Evolutionary conservation across 2,113 vertebrate genomes (phyloP).

Genomic region (Grus americana): DNA sequence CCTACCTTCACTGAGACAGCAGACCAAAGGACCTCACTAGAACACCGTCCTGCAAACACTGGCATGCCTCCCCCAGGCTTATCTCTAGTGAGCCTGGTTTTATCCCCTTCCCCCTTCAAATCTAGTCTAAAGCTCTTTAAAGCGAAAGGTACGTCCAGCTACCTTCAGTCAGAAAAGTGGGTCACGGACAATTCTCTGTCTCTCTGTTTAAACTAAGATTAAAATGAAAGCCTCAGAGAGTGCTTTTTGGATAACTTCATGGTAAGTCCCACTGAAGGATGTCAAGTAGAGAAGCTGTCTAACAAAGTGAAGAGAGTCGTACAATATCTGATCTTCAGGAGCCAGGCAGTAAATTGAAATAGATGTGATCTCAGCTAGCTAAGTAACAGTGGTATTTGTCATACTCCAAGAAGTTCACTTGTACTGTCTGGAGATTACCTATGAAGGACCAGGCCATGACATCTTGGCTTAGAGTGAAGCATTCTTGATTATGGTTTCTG

Average conservation of each 20-base stretch:
- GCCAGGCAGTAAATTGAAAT: constrained; percentile 17
- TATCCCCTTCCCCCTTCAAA: too few relatives aligned
- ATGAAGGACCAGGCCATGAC: not conserved
- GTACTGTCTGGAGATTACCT: not conserved
- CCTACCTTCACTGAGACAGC: too few relatives aligned
- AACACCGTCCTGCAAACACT: too few relatives aligned
- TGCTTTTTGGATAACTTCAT: not conserved
- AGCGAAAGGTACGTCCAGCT: not conserved
- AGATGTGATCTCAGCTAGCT: not conserved
- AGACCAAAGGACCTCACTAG: too few relatives aligned
- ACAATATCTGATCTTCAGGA: not conserved
- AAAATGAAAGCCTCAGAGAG: not conserved
- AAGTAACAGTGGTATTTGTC: constrained; percentile 30
- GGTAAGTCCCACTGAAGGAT: not conserved
- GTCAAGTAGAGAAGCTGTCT: not conserved
- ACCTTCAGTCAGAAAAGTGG: not conserved
- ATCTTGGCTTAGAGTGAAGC: not conserved
- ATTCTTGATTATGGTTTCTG: not conserved
- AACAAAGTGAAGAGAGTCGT: not conserved
- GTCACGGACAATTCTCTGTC: not conserved
- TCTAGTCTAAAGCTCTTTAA: too few relatives aligned
- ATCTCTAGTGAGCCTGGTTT: too few relatives aligned
- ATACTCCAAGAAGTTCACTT: not conserved
- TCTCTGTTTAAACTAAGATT: not conserved
- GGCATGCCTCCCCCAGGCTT: too few relatives aligned